phyloP scores from a whole-genome alignment of 2,888 invertebrate genomes.

The Peribatodes rhomboidaria region DNA sequence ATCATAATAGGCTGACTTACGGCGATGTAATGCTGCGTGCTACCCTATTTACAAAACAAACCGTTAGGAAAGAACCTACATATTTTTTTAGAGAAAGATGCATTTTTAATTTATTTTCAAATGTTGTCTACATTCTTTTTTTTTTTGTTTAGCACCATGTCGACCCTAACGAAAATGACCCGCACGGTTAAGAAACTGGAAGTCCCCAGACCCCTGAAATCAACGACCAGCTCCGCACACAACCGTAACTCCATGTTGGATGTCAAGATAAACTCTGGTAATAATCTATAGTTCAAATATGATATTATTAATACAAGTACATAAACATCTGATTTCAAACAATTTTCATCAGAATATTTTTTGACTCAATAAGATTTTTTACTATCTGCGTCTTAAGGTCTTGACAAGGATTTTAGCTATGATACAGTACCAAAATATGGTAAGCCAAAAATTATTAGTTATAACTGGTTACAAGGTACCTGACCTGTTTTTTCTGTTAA shows the following conservation, averaged over 20 bases:
- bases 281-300: conserved; percentile 49
- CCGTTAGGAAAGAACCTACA: not conserved
- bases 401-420: conserved; percentile 32
- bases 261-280: conserved; percentile 85
- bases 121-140: conserved; percentile 28
- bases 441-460: not conserved
- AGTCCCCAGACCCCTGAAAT: conserved; percentile 91
- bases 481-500: not conserved
- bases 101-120: not conserved
- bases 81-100: not conserved
- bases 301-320: not conserved
- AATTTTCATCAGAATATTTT: not conserved
- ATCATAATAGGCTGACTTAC: conserved; percentile 57
- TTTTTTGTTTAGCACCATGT: conserved; percentile 78
- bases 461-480: too few species aligned
- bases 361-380: conserved; percentile 15
- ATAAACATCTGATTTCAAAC: not conserved
- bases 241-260: conserved; percentile 83
- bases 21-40: conserved; percentile 41
- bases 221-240: conserved; percentile 85
- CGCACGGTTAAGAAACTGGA: conserved; percentile 91
- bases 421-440: conserved; percentile 30
- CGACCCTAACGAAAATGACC: conserved; percentile 88
- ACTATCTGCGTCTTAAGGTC: conserved; percentile 17
- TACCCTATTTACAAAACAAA: conserved; percentile 28